Base-by-base conservation (phyloP, 2,797 vertebrate genomes). In the Enteromius fasciolatus region DNA sequence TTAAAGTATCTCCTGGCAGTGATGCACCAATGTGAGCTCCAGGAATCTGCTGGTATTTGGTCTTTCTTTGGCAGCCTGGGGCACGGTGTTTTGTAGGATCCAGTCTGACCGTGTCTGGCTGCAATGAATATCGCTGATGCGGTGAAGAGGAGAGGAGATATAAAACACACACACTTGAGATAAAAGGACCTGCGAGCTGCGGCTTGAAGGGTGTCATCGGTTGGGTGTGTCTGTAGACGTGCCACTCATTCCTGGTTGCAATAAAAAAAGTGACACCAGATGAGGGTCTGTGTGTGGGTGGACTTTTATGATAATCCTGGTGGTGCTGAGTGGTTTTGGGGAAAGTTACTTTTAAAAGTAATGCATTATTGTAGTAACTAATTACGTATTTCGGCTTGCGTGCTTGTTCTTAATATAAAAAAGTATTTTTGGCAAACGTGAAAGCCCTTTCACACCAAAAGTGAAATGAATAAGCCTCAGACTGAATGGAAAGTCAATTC, bases 191-290 rank as follows among this genome's bases (percentile, higher is more conserved):
- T 84, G 78, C 83, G 18, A 81, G 87, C 81, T 78, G 80, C 3
- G 76, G 78, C 83, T 78, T 83, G 84, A 82, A 63, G 64, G 17
- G 59, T 82, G 75, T 86, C 44, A 44, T 25, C 81, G 89, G 92
- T 90, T 89, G 89, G 92, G 90, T 89, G 90, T 90, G 91, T 82
- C 91, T 88, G 74, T 90, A 87, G 88, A 92, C 90, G 93, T 94
- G 90, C 92, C 92, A 88, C 66, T 76, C 90, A 94, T 94, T 94
- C 94, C 93, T 89, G 52, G 82, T 70, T 31, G 89, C 91, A 93
- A 90, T 93, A 92, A 94, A 93, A 89, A 87, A 91, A 92, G 88
- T 91, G 84, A 92, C 92, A 28, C 76, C 87, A 81, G 83, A 82
- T 50, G 74, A 69, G 61, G 66, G 70, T 76, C 20, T 57, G 66